phyloP scores from a whole-genome alignment of 2,797 vertebrate genomes.

The Xyrichtys novacula region DNA sequence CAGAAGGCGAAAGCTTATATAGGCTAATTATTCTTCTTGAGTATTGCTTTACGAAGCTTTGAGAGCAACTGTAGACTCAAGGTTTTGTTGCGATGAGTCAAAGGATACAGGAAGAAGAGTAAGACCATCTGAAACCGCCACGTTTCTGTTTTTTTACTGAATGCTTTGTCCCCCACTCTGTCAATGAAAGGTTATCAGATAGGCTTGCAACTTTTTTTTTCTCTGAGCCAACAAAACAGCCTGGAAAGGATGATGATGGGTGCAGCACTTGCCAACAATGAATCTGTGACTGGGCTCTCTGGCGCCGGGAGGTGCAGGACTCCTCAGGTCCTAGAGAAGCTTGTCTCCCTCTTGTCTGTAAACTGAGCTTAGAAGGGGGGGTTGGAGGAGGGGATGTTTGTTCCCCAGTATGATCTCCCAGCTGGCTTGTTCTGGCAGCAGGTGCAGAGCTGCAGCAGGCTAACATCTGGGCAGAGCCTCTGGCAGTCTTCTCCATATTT shows the following conservation, averaged over 20 bases:
- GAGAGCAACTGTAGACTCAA: background rate
- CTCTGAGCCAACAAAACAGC: conserved; percentile 42
- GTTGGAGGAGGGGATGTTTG: conserved; percentile 28
- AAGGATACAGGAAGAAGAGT: conserved; percentile 42
- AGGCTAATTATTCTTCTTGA: background rate
- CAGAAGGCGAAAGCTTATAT: background rate
- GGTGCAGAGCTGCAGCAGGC: conserved; percentile 75
- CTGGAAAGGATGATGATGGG: conserved; percentile 40
- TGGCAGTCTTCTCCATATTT: conserved; percentile 75
- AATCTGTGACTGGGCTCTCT: conserved; percentile 43
- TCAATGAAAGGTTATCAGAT: conserved; percentile 70
- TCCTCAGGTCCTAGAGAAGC: conserved; percentile 30
- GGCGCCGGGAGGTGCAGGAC: conserved; percentile 58
- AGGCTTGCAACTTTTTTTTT: conserved; percentile 30
- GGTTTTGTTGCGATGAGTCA: conserved; percentile 26
- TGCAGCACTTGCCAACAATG: conserved; percentile 61
- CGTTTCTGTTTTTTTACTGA: conserved; percentile 38
- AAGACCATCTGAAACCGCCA: conserved; percentile 21
- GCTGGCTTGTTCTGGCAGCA: conserved; percentile 73
- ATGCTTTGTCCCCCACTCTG: conserved; percentile 43
- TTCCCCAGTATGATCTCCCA: conserved; percentile 46
- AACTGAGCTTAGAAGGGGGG: conserved; percentile 37
- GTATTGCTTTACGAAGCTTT: conserved; percentile 5
- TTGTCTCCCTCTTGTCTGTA: conserved; percentile 41
- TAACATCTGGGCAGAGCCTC: conserved; percentile 78